Conservation (phyloP, 2,113 vertebrate genomes). For the Glaucidium brasilianum region DNA sequence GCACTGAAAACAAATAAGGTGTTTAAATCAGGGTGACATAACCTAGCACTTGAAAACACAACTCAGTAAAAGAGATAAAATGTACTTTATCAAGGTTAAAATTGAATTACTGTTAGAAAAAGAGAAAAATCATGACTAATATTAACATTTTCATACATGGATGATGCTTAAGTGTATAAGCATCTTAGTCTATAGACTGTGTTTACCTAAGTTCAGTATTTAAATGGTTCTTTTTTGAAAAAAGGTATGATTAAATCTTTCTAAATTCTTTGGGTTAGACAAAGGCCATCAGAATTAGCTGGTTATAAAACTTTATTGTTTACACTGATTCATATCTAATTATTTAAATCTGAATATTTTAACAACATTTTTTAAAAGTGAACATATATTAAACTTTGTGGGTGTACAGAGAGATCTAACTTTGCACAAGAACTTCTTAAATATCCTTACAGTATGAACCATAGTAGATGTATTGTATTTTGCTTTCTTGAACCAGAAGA, state of each 20-base stretch:
- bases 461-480: fast-evolving
- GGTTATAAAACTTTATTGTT: background rate
- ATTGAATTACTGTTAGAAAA: background rate
- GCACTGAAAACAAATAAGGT: background rate
- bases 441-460: background rate
- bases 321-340: background rate
- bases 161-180: background rate
- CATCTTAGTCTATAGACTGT: background rate
- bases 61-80: background rate
- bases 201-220: background rate
- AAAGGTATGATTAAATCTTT: background rate
- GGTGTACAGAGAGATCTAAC: background rate
- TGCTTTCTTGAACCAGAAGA: background rate
- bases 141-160: background rate
- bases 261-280: background rate
- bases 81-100: background rate
- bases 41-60: background rate
- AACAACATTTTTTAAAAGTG: background rate
- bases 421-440: background rate
- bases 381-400: fast-evolving
- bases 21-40: background rate
- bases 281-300: background rate
- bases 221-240: background rate
- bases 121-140: background rate
- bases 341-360: background rate